Percentiles rank a stretch among this genome's conserved stretches.
Evolutionary conservation across 2,113 vertebrate genomes (phyloP).

Genomic region (Pteronura brasiliensis): DNA sequence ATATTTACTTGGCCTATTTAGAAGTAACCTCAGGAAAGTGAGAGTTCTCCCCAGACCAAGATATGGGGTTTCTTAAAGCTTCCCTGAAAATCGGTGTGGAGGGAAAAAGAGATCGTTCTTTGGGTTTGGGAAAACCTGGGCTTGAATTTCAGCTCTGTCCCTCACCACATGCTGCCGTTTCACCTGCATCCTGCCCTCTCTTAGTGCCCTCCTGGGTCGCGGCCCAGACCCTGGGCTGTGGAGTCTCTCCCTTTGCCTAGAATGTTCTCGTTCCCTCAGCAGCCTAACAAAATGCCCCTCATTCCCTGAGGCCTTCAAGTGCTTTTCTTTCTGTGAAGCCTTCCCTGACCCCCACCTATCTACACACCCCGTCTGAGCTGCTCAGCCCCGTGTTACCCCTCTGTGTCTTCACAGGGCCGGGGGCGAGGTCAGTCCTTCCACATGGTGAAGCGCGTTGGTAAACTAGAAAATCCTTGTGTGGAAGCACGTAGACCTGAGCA

Average conservation of each 20-base stretch:
- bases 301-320: not conserved
- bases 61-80: not conserved
- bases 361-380: not conserved
- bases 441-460: not conserved
- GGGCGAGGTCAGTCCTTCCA: too few species aligned
- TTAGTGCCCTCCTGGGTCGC: not conserved
- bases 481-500: not conserved
- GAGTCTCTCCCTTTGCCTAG: not conserved
- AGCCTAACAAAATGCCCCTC: not conserved
- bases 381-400: not conserved
- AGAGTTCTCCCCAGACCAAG: not conserved
- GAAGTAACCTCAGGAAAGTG: not conserved
- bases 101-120: not conserved
- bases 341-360: not conserved
- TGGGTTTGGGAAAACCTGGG: not conserved
- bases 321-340: not conserved
- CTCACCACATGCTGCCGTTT: not conserved
- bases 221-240: not conserved
- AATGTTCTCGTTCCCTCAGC: not conserved
- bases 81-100: not conserved
- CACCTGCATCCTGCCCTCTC: not conserved
- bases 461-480: not conserved
- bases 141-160: not conserved
- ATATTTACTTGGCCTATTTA: not conserved
- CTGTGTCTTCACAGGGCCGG: not conserved